Conservation (phyloP, 2,113 vertebrate species). For the Loxodonta africana region DNA sequence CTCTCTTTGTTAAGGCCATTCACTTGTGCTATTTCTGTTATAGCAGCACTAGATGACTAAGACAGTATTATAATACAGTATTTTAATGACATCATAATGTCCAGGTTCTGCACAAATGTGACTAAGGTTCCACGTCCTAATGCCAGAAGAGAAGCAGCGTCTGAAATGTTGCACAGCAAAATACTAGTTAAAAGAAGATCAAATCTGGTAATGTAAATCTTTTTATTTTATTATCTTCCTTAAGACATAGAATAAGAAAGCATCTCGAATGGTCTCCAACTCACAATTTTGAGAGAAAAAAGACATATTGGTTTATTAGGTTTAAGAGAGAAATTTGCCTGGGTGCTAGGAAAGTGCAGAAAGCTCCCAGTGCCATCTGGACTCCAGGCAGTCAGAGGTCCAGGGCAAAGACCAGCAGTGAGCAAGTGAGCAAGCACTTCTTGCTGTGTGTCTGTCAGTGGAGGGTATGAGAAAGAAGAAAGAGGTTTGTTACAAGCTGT, state of each 20-base stretch:
- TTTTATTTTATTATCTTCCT: slow-evolving; percentile 33
- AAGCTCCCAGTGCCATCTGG: not conserved
- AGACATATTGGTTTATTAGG: not conserved
- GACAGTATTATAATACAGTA: not conserved
- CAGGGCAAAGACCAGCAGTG: no score
- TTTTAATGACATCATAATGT: slow-evolving; percentile 67
- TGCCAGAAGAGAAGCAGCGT: not conserved
- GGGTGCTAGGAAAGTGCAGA: not conserved
- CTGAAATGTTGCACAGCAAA: not conserved
- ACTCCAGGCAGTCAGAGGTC: not conserved
- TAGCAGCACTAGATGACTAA: no score
- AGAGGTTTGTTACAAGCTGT: not conserved
- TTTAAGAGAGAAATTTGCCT: not conserved
- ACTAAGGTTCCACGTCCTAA: not conserved
- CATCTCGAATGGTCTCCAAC: not conserved
- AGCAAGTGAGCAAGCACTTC: not conserved
- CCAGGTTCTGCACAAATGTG: not conserved
- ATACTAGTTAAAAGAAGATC: not conserved
- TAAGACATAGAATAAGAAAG: not conserved
- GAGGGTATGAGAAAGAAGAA: not conserved
- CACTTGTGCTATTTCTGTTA: no score
- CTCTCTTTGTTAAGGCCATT: no score
- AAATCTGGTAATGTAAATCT: slow-evolving; percentile 51
- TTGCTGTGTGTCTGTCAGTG: not conserved
- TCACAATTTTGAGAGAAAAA: not conserved